Evolutionary conservation across 37 sponge, comb jelly and placozoan genomes (phyloP).

Genomic region (Oscarella lobularis): DNA sequence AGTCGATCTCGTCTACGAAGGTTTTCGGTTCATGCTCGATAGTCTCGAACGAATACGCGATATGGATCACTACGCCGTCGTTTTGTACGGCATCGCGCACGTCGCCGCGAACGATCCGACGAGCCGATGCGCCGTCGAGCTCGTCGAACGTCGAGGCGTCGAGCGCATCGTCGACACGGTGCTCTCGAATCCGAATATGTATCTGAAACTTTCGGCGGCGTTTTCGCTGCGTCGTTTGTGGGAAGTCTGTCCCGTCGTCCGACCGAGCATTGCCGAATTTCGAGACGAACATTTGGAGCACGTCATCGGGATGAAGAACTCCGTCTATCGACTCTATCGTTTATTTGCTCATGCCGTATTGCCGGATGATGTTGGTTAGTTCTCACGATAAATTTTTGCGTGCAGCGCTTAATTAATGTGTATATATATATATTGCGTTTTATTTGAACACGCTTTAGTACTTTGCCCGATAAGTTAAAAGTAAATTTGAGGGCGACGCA

Average conservation of each 20-base stretch:
- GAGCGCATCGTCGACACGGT: not conserved
- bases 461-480: too few relatives aligned
- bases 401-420: too few relatives aligned
- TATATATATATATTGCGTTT: too few relatives aligned
- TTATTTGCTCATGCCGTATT: too few relatives aligned
- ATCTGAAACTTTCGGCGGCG: not conserved
- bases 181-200: not conserved
- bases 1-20: not conserved
- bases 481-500: too few relatives aligned
- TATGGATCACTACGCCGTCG: constrained; percentile 1
- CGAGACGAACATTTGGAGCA: not conserved
- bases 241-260: not conserved
- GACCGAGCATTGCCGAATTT: not conserved
- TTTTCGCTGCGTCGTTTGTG: not conserved
- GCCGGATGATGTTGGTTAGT: too few relatives aligned
- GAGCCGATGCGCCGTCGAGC: not conserved
- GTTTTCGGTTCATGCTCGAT: not conserved
- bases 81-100: not conserved
- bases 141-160: not conserved
- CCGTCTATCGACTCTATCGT: not conserved
- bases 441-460: too few relatives aligned
- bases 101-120: not conserved
- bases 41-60: not conserved
- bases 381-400: too few relatives aligned
- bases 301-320: not conserved